Evolutionary conservation across 2,888 invertebrate species (phyloP), one percentile per base, ranked within the genome.

Genomic region (Salpingus planirostris): DNA sequence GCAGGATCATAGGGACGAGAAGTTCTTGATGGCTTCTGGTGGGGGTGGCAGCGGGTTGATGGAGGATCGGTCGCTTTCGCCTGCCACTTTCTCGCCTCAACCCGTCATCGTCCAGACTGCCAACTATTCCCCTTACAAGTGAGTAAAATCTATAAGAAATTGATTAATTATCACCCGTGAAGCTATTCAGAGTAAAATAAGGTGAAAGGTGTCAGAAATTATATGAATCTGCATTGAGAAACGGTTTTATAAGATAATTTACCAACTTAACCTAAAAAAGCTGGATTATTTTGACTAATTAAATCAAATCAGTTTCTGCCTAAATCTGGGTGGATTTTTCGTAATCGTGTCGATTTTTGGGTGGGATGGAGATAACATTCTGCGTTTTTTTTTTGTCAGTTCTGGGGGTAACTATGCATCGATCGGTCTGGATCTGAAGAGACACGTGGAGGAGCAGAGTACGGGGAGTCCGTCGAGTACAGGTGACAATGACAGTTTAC

Each of bases 21-120:
- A 13, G 29, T 32, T 22, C 6, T 24, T 27, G 23, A 60, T 66
- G 49, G 59, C 64, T 48, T 61, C 65, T 47, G 65, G 66, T 35
- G 55, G n/a, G n/a, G n/a, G n/a, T n/a, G n/a, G n/a, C n/a, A n/a
- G n/a, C n/a, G n/a, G n/a, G n/a, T n/a, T 66, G 31, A 59, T 65
- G 30, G 73, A 73, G 51, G 73, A 74, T 49, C 66, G 71, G 46
- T 71, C 71, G 42, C 59, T 73, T 54, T 73, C 73, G 37, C 72
- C 73, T 21, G 66, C 69, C 44, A 65, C 69, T 35, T 74, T 69
- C 50, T 71, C 73, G 52, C 73, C 73, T 36, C 73, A 74, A 52
- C 73, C 74, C 46, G 74, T 74, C 49, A 74, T 74, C 55, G 73
- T 74, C 54, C 74, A 74, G 66, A 54, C 68, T 24, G 56, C 64